Conservation (phyloP, 92 coral and sea anemone species). For the Scolanthus callimorphus region DNA sequence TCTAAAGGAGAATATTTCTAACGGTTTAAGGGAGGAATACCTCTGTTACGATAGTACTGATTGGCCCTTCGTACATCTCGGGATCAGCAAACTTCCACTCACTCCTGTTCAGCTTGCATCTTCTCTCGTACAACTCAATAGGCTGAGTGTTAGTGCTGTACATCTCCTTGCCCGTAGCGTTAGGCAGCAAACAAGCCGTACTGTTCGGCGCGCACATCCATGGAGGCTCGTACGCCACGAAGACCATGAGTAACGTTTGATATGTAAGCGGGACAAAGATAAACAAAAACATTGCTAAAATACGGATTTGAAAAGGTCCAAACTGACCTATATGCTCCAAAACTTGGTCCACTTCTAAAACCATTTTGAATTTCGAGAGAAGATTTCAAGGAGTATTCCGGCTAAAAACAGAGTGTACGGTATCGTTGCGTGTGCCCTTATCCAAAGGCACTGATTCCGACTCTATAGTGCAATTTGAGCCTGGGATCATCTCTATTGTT, state of each 20-base stretch:
- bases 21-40: slow-evolving; percentile 21
- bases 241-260: slow-evolving; percentile 85
- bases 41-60: slow-evolving; percentile 69
- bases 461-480: too few species aligned
- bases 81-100: slow-evolving; percentile 80
- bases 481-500: too few species aligned
- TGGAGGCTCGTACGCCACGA: slow-evolving; percentile 88
- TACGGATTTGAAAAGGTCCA: slow-evolving; percentile 82
- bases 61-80: slow-evolving; percentile 77
- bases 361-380: not conserved
- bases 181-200: slow-evolving; percentile 49
- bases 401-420: too few species aligned
- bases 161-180: slow-evolving; percentile 28
- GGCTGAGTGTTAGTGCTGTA: slow-evolving; percentile 70
- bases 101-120: slow-evolving; percentile 56
- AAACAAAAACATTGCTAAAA: slow-evolving; percentile 71
- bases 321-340: slow-evolving; percentile 73
- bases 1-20: not conserved
- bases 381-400: too few species aligned
- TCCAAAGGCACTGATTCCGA: too few species aligned
- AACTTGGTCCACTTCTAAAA: slow-evolving; percentile 62
- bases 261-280: slow-evolving; percentile 79
- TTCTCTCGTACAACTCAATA: slow-evolving; percentile 44
- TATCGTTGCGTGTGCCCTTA: too few species aligned
- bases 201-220: slow-evolving; percentile 82